phyloP scores from a whole-genome alignment of 2,888 invertebrate species.

The Eilema griseolum region DNA sequence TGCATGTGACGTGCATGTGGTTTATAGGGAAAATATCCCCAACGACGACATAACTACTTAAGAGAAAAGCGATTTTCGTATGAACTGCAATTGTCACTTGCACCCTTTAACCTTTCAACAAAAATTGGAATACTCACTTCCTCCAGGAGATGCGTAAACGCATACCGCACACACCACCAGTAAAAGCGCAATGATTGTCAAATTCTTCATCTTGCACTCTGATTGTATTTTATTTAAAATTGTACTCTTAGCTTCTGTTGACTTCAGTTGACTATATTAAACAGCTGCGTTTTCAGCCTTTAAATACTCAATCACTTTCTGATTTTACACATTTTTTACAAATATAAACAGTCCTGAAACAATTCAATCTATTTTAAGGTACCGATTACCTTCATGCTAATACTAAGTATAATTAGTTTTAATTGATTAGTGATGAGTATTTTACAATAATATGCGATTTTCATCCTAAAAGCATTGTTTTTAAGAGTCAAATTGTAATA shows the following conservation, averaged over 20 bases:
- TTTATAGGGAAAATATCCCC: no score
- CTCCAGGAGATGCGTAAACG: conserved; percentile 45
- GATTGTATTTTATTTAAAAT: not conserved
- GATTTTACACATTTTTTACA: conserved; percentile 32
- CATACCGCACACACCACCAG: conserved; percentile 44
- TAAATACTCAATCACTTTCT: conserved; percentile 51
- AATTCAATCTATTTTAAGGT: conserved; percentile 45
- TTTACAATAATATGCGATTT: not conserved
- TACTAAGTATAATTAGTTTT: conserved; percentile 14
- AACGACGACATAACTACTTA: no score
- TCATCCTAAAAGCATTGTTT: not conserved
- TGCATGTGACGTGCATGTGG: no score
- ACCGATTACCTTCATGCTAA: conserved; percentile 13
- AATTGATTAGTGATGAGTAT: conserved; percentile 13
- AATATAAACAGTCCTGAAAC: conserved; percentile 34
- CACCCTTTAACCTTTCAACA: not conserved
- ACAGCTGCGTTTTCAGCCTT: conserved; percentile 22
- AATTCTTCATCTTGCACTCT: conserved; percentile 48
- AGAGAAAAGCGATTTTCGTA: no score
- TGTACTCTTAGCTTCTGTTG: not conserved
- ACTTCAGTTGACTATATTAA: conserved; percentile 23
- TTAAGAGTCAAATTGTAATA: not conserved
- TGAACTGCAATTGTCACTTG: not conserved
- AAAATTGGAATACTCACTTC: conserved; percentile 43
- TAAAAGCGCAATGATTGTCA: conserved; percentile 39